Base-by-base conservation (phyloP, 2,888 invertebrate species). In the Agrochola lota region DNA sequence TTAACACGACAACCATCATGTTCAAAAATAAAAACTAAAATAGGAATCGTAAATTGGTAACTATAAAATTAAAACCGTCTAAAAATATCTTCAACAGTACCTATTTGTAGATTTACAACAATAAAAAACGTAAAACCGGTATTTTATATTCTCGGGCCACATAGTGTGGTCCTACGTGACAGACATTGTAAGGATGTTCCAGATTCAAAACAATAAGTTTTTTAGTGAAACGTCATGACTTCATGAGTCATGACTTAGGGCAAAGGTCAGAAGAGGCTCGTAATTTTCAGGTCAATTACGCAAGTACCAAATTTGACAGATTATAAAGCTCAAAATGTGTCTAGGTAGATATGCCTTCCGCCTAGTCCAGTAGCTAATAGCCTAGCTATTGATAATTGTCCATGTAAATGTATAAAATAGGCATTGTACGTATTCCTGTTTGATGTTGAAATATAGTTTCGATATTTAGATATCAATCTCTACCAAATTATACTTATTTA, bases 151-250 rank as follows among this genome's bases (percentile, higher is more conserved):
- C 83, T 64, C 15, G 23, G 71, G 74, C 60, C 57, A 73, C 72
- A 67, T 55, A 68, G 46, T 66, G 60, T 59, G 60, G 68, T 55
- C n/a, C 26, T 71, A 83, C 88, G 89, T 88, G 89, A 88, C 77
- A 35, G 23, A 77, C 79, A 80, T 88, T 71, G 15, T 57, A 77
- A 83, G 49, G 63, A 68, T 55, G 79, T 81, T 87, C 87, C 17
- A 62, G 80, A 85, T 87, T 80, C 77, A 83, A 80, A 81, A 81
- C 57, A 81, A 80, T n/a, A 79, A n/a, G 23, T 49, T 80, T 71
- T 55, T 5, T 63, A 23, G 8, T 55, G 1, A 62, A 35, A 57
- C 17, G 55, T 40, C 63, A 49, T 35, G 35, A 57, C 17, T 46
- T 40, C 63, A 49, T 35, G 35, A 35, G 4, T 35, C 35, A 35